phyloP scores from a whole-genome alignment of 2,888 invertebrate species.

The Nemurella pictetii region DNA sequence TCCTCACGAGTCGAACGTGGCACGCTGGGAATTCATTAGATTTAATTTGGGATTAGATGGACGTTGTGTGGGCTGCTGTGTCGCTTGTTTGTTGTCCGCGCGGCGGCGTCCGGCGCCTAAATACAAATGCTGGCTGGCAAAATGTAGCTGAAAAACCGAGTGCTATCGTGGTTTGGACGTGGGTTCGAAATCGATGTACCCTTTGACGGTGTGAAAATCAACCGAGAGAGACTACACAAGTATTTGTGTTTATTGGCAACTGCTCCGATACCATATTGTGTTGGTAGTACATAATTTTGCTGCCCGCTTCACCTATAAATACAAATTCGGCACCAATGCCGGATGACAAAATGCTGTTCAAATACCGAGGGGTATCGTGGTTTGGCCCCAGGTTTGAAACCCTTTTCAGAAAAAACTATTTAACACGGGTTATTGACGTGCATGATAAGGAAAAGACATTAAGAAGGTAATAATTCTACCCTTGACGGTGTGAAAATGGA shows the following conservation, averaged over 20 bases:
- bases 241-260: too few relatives aligned
- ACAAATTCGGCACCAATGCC: too few relatives aligned
- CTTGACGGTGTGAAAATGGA: too few relatives aligned
- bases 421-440: too few relatives aligned
- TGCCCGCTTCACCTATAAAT: too few relatives aligned
- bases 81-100: neutral
- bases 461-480: too few relatives aligned
- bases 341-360: neutral
- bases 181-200: neutral
- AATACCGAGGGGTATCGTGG: neutral
- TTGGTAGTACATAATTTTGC: too few relatives aligned
- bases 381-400: neutral
- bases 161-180: neutral
- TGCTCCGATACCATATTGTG: too few relatives aligned
- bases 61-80: neutral
- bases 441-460: too few relatives aligned
- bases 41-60: conserved; percentile 13
- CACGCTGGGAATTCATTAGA: conserved; percentile 11
- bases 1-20: conserved; percentile 4
- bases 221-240: too few relatives aligned
- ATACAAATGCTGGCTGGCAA: neutral
- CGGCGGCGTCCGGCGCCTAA: neutral
- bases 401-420: neutral
- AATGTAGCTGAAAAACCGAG: neutral
- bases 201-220: too few relatives aligned